Percentiles rank a stretch among this genome's conserved stretches.
Evolutionary conservation across 1,140 invertebrate species (phyloP).

Genomic region (Aphelenchoides fujianensis): DNA sequence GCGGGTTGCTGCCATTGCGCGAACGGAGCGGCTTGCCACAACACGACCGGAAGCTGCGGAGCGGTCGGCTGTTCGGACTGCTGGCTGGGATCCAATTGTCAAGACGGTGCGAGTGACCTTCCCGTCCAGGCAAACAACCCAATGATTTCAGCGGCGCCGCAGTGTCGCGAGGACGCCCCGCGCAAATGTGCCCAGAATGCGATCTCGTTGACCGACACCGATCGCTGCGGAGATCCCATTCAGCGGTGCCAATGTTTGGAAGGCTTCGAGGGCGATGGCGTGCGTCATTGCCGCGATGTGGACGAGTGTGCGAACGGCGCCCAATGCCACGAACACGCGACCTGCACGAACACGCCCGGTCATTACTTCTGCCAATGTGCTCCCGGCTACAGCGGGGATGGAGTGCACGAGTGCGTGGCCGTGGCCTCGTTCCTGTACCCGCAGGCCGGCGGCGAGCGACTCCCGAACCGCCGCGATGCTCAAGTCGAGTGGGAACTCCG

Average conservation of each 20-base stretch:
- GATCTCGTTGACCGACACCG: conserved; percentile 54
- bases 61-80: conserved; percentile 46
- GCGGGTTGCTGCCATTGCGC: conserved; percentile 58
- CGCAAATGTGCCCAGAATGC: conserved; percentile 54
- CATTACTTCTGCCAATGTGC: conserved; percentile 84
- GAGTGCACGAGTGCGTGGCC: conserved; percentile 48
- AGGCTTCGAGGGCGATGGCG: conserved; percentile 56
- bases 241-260: conserved; percentile 57
- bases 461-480: conserved; percentile 50
- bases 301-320: conserved; percentile 80
- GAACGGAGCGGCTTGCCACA: conserved; percentile 42
- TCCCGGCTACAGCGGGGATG: conserved; percentile 53
- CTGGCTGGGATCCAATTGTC: conserved; percentile 51
- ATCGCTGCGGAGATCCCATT: conserved; percentile 56
- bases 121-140: background rate
- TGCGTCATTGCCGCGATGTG: conserved; percentile 46
- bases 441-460: conserved; percentile 40
- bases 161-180: conserved; percentile 28
- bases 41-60: conserved; percentile 56
- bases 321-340: conserved; percentile 79
- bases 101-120: conserved; percentile 46
- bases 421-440: conserved; percentile 56
- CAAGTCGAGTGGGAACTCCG: conserved; percentile 52
- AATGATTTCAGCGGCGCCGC: conserved; percentile 17
- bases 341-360: conserved; percentile 84